phyloP scores from a whole-genome alignment of 1,140 invertebrate species.

The Drosophila asahinai region DNA sequence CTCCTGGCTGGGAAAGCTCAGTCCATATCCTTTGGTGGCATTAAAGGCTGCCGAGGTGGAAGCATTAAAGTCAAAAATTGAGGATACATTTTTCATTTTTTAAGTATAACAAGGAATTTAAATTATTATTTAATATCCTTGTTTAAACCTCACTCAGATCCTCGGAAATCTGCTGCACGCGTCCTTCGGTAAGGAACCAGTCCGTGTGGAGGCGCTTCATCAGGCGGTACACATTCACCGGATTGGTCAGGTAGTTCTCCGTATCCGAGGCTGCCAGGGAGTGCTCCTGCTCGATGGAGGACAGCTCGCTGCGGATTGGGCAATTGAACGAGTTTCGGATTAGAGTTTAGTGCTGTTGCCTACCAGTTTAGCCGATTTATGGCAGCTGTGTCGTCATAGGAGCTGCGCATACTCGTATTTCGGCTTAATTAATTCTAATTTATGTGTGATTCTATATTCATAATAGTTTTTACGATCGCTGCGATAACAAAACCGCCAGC shows the following conservation, averaged over 20 bases:
- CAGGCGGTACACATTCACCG: slow-evolving; percentile 97
- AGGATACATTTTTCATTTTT: too few species aligned
- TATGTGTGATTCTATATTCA: slow-evolving; percentile 72
- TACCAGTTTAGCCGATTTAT: slow-evolving; percentile 69
- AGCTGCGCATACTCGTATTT: slow-evolving; percentile 34
- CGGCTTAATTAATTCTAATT: slow-evolving; percentile 79
- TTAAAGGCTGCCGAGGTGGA: slow-evolving; percentile 49
- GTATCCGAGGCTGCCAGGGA: slow-evolving; percentile 90
- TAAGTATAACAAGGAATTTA: too few species aligned
- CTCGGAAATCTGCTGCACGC: slow-evolving; percentile 40
- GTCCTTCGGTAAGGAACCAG: slow-evolving; percentile 89
- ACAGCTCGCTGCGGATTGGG: slow-evolving; percentile 86
- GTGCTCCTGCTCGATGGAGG: slow-evolving; percentile 90
- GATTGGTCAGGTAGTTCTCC: slow-evolving; percentile 95
- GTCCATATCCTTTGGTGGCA: slow-evolving; percentile 87
- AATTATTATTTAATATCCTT: not conserved
- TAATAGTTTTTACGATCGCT: slow-evolving; percentile 64
- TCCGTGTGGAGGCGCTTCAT: slow-evolving; percentile 97
- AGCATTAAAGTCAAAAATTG: not conserved
- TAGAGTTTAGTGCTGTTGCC: slow-evolving; percentile 24
- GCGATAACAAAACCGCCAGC: slow-evolving; percentile 39
- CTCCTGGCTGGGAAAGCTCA: slow-evolving; percentile 94
- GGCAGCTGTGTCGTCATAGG: slow-evolving; percentile 57
- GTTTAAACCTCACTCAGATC: slow-evolving; percentile 36
- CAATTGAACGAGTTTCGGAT: slow-evolving; percentile 49